phyloP scores from a whole-genome alignment of 1,140 invertebrate genomes.

The Gryllus bimaculatus region DNA sequence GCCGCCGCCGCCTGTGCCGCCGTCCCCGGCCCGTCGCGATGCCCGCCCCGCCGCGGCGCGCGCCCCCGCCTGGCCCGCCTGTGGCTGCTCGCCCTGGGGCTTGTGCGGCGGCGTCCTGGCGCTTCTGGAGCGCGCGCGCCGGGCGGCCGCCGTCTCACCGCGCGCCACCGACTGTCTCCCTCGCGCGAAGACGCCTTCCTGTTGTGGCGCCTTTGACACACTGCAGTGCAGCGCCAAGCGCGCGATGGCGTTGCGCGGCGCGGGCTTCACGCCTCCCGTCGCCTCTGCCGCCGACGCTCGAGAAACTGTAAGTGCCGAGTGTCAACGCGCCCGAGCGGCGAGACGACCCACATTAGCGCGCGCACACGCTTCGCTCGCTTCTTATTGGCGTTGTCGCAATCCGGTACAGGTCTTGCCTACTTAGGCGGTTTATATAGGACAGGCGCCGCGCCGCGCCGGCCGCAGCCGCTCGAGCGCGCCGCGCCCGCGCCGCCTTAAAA shows the following conservation, averaged over 20 bases:
- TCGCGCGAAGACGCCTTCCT: not conserved
- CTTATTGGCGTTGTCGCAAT: not conserved
- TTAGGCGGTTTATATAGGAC: not conserved
- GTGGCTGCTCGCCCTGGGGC: not conserved
- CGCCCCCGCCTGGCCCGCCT: too few species aligned
- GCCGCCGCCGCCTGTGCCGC: too few species aligned
- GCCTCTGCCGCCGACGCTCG: conserved; percentile 32
- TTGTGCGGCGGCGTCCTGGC: not conserved
- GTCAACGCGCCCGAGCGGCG: not conserved
- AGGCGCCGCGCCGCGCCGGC: not conserved
- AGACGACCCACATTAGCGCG: not conserved
- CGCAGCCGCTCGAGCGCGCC: not conserved
- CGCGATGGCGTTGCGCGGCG: conserved; percentile 33
- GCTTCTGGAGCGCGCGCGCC: not conserved
- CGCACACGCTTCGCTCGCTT: not conserved
- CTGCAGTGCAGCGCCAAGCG: conserved; percentile 33
- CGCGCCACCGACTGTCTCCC: not conserved
- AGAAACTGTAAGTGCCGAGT: conserved; percentile 33
- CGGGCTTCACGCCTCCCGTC: conserved; percentile 33
- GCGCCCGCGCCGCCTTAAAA: too few species aligned
- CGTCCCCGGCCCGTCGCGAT: not conserved
- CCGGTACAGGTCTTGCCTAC: not conserved
- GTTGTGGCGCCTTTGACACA: conserved; percentile 29
- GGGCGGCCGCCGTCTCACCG: not conserved
- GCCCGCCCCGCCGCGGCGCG: too few species aligned